Percentiles rank a stretch among this genome's conserved stretches.
Evolutionary conservation across 2,797 vertebrate species (phyloP).

Genomic region (Darevskia nairensis): DNA sequence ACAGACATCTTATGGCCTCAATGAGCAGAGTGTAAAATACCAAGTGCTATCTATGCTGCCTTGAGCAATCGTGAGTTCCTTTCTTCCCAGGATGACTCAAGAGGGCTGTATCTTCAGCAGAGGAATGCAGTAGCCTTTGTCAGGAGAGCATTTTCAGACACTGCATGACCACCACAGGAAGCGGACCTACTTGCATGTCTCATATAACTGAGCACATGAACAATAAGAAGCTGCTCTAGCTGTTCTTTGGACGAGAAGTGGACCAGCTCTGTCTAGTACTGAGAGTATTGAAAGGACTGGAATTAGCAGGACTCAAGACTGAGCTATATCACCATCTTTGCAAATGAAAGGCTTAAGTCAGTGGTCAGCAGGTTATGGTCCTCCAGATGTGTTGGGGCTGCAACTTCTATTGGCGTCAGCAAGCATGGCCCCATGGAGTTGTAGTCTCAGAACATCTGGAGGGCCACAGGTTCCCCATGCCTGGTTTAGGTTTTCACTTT

Average conservation of each 20-base stretch:
- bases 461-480: neutral
- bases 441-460: neutral
- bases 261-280: neutral
- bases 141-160: neutral
- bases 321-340: neutral
- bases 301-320: neutral
- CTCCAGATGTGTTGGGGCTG: neutral
- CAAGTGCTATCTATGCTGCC: neutral
- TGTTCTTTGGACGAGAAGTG: neutral
- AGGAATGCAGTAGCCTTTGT: neutral
- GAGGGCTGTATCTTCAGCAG: neutral
- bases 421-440: neutral
- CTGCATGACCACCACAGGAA: neutral
- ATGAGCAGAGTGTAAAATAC: neutral
- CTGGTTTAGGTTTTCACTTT: neutral
- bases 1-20: neutral
- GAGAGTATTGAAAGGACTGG: neutral
- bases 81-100: neutral
- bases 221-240: neutral
- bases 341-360: neutral
- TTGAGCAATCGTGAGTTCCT: neutral
- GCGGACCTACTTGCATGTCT: neutral
- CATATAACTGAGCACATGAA: too few relatives aligned
- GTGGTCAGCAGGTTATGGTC: neutral
- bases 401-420: neutral